phyloP scores from a whole-genome alignment of 2,888 invertebrate genomes.

The Apotomis capreana region DNA sequence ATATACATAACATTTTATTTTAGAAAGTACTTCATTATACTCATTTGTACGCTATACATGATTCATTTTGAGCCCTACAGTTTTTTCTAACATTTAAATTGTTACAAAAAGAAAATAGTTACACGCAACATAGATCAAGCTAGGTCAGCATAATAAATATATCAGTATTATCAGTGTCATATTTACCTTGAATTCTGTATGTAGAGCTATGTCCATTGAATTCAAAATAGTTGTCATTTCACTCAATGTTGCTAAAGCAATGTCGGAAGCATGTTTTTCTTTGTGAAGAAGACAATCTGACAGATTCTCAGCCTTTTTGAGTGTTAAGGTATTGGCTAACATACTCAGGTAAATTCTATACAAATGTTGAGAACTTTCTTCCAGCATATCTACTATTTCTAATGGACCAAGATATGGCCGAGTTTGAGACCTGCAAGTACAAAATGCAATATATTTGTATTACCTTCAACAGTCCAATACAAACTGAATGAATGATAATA shows the following conservation, averaged over 20 bases:
- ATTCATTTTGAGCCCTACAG: too few species aligned
- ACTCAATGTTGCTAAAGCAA: conserved; percentile 67
- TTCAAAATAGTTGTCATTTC: conserved; percentile 70
- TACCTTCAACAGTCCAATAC: too few species aligned
- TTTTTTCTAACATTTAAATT: too few species aligned
- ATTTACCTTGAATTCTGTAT: conserved; percentile 70
- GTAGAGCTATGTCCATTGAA: conserved; percentile 70
- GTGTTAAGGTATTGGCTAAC: conserved; percentile 66
- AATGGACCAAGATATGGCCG: conserved; percentile 55
- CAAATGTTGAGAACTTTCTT: conserved; percentile 73
- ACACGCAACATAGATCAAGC: too few species aligned
- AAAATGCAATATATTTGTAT: not conserved
- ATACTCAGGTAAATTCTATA: conserved; percentile 73
- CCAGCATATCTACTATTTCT: conserved; percentile 70
- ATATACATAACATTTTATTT: too few species aligned
- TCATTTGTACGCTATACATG: too few species aligned
- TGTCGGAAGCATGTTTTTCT: conserved; percentile 74
- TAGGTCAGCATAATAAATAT: not conserved
- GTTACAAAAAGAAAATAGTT: too few species aligned
- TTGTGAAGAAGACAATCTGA: conserved; percentile 67
- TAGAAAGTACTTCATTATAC: too few species aligned
- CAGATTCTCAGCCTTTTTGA: conserved; percentile 67
- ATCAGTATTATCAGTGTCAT: not conserved
- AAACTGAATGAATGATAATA: too few species aligned
- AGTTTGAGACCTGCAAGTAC: conserved; percentile 47